A percentile compares a stretch with the other conserved stretches of the same genome.
Conservation (phyloP, 2,888 invertebrate species). For the Mactromeris polynyma region DNA sequence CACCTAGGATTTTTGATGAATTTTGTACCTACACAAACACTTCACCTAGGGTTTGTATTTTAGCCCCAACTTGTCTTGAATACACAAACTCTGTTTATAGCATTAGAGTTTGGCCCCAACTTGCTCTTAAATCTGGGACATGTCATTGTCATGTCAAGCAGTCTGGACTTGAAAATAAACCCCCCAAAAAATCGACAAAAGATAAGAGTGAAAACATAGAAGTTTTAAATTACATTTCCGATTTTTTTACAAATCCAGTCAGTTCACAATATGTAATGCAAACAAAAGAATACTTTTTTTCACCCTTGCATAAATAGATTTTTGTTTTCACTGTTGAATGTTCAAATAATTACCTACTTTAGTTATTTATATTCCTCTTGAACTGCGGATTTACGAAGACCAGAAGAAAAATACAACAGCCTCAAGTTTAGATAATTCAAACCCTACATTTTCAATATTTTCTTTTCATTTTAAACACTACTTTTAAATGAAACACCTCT, state of each 20-base stretch:
- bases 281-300: background rate
- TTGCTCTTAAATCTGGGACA: background rate
- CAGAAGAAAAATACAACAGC: background rate
- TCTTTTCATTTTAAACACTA: background rate
- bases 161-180: background rate
- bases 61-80: too few species aligned
- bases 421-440: background rate
- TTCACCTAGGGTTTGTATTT: too few species aligned
- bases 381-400: background rate
- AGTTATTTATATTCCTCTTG: background rate
- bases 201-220: background rate
- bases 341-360: background rate
- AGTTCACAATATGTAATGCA: background rate
- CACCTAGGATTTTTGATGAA: too few species aligned
- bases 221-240: conserved; percentile 6
- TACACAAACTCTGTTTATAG: background rate
- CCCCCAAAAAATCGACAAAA: background rate
- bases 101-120: background rate
- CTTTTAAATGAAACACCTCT: background rate
- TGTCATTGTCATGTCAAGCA: background rate
- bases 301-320: background rate
- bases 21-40: too few species aligned
- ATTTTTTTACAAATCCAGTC: background rate
- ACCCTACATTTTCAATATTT: background rate
- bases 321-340: background rate